A percentile compares a stretch with the other conserved stretches of the same genome.
phyloP scores from a whole-genome alignment of 53 echinoderm and acorn worm genomes.

The Astropecten irregularis region DNA sequence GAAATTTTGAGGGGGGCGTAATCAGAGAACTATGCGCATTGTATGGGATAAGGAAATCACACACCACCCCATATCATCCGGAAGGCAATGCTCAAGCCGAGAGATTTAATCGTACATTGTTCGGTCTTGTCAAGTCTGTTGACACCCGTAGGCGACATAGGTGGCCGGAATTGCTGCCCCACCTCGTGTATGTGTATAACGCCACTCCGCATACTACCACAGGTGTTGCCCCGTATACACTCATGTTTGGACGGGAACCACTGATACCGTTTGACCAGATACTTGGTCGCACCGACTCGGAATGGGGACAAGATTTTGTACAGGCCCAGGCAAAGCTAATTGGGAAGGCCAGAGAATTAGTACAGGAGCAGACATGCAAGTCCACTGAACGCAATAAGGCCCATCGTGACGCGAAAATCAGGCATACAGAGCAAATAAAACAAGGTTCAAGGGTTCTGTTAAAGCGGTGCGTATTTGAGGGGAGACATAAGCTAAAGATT shows the following conservation, averaged over 20 bases:
- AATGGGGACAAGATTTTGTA: background rate
- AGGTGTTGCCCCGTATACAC: background rate
- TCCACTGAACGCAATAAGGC: background rate
- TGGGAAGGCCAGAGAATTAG: background rate
- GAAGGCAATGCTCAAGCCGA: no score
- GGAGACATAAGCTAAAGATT: no score
- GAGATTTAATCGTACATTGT: conserved; percentile 6
- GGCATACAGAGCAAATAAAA: no score
- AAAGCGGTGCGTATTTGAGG: no score
- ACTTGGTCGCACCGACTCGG: background rate
- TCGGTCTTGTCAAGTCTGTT: background rate
- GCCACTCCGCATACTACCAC: background rate
- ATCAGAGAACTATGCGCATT: conserved; percentile 25
- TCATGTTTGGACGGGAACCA: no score
- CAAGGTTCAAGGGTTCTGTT: no score
- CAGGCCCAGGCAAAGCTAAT: background rate
- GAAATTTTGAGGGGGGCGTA: conserved; percentile 76
- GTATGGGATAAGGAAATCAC: background rate
- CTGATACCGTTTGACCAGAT: conserved; percentile 1
- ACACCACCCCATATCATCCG: no score
- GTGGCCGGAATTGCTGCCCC: conserved; percentile 8
- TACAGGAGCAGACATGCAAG: background rate
- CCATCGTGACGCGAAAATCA: no score
- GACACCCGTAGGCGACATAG: background rate
- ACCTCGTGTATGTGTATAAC: conserved; percentile 11